Evolutionary conservation across 2,113 vertebrate species (phyloP), one percentile per base, ranked within the genome.

Genomic region (Nyctereutes procyonoides): DNA sequence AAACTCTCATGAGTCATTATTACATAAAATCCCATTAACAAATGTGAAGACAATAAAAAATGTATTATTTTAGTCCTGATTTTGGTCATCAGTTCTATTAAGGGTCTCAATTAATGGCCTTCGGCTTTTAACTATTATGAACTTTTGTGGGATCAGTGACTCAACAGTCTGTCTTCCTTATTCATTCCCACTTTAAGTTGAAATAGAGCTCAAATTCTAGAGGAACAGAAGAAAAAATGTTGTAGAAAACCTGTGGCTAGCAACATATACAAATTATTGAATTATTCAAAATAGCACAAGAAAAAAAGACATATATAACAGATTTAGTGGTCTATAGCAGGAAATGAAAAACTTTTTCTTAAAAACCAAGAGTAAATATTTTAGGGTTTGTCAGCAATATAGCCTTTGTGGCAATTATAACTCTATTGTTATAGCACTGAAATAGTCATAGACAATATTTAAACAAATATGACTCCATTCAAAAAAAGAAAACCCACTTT

Each of bases 11-110:
- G 51, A 97, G 63, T 96, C 67, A 82, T 88, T 98, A 96, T 89
- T 93, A 90, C 26, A 96, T 55, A 96, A 96, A 94, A 38, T 60
- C 13, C 56, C 90, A 86, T 90, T 95, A 98, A 58, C 17, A 96
- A 96, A 97, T 84, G 69, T 43, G n/a, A 58, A 94, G 43, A 67
- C 43, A n/a, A 65, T 77, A 95, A 96, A 96, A 94, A 96, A 87
- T 63, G 26, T 82, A 74, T 89, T 83, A 90, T 76, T 95, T 96
- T 89, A 90, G 20, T 73, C 51, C 1, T 87, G 30, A 73, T 65
- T 96, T 95, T 62, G 88, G 7, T 77, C 35, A 58, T 92, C 55
- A 73, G 14, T 88, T 91, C 22, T 77, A 62, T 7, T 73, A 9
- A 94, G 24, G 8, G 14, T 58, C 81, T 95, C 20, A 83, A 55